Evolutionary conservation across 2,797 vertebrate species (phyloP), one percentile per base, ranked within the genome.

Genomic region (Mustela erminea): DNA sequence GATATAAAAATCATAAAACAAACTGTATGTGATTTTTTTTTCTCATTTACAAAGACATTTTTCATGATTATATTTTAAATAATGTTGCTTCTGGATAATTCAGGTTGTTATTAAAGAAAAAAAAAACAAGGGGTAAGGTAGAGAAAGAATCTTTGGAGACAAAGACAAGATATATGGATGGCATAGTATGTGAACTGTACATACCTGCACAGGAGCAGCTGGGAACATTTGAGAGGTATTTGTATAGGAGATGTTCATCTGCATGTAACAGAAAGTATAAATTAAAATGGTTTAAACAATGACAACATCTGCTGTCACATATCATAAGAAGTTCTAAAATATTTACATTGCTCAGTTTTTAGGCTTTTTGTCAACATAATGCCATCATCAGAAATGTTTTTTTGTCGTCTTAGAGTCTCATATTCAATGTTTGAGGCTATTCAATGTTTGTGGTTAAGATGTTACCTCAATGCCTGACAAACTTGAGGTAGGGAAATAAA

Each of bases 131-230:
- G 3, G 64, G 7, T 86, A 3, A 2, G 0, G 3, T 62, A 27
- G 12, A 87, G 20, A 82, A 75, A 58, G 2, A 80, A 66, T 20
- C 12, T 46, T 4, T 46, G 66, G 18, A 32, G n/a, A 12, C 6
- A 87, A 46, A 60, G 2, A 41, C 7, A 88, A 87, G 11, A 56
- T 15, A 38, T 29, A 7, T 20, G 3, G 18, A 7, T 29, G 3
- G 21, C 35, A 46, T 2, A 23, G 8, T 35, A 62, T 41, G 7
- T 29, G 49, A 64, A 35, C 46, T 78, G 18, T 29, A 62, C 15
- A 58, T 10, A 54, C 0, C 0, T 29, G 12, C 23, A 77, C 25
- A 41, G 5, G 72, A 54, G 43, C 11, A 20, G 0, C 54, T 70
- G 58, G 27, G 6, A 15, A 84, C 0, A 70, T 7, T 14, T 23